Base-by-base conservation (phyloP, 1,140 invertebrate genomes). In the Aphis gossypii region DNA sequence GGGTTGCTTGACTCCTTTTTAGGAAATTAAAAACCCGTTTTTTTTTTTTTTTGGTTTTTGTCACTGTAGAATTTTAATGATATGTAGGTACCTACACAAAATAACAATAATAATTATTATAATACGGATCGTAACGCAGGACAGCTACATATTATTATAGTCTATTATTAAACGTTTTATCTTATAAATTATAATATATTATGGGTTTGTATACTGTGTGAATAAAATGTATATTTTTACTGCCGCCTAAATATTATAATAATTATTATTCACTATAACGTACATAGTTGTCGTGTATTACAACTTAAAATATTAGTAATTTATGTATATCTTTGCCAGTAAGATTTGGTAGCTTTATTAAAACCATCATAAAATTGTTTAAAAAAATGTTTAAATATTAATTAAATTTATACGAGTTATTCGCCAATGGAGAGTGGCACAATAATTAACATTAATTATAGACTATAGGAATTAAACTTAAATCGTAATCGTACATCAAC, bases 1-100 rank as follows among this genome's bases (percentile, higher is more conserved):
- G 87, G 87, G 87, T 89, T 21, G 51, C 35, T 14, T 51, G n/a
- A 41, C 35, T 89, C 87, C 87, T 89, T 89, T 89, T 89, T 89
- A 89, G 35, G 48, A 56, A n/a, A 56, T 35, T 35, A 23, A 35
- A 89, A 89, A 89, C 87, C 44, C 91, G 60, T 82, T 92, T 68
- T 14, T 68, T 76, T 68, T 54, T 60, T 68, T 68, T 68, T 68
- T 68, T 68, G 14, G 4, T 68, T 68, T 68, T 92, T 92, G 48
- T 82, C 48, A 89, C n/a, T 56, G 87, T 23, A 83, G 21, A 38
- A 83, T 76, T 83, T 21, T 83, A 83, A 76, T 76, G 60, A 76
- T 83, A 83, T 83, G 35, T 38, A 38, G n/a, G 76, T 83, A 83
- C 60, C 60, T 83, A 87, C 44, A 87, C 46, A 87, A 38, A 48